Conservation (phyloP, 1,140 invertebrate species). For the Ephestia elutella region DNA sequence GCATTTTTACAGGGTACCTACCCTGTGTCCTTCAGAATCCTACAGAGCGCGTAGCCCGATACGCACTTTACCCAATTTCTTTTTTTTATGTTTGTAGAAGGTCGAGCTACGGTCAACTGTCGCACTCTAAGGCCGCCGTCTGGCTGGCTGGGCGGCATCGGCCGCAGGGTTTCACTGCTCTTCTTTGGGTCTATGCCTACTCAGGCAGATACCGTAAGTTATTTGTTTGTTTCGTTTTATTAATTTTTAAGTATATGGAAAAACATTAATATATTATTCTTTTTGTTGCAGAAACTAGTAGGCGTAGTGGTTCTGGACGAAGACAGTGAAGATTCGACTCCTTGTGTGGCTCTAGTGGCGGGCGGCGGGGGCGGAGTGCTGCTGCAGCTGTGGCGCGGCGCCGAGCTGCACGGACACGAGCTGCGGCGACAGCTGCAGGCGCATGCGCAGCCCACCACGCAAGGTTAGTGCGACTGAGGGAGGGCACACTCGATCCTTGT, state of each 20-base stretch:
- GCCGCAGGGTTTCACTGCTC: conserved; percentile 87
- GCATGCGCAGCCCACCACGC: conserved; percentile 18
- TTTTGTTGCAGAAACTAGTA: conserved; percentile 42
- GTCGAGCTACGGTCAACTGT: conserved; percentile 81
- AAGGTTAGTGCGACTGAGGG: no score
- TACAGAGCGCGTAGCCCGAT: no score
- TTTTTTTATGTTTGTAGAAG: no score
- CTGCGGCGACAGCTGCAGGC: conserved; percentile 42
- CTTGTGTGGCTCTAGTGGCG: conserved; percentile 39
- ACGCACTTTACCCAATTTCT: no score
- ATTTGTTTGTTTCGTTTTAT: not conserved
- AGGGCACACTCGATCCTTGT: no score
- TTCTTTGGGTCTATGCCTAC: conserved; percentile 89
- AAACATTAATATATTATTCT: no score
- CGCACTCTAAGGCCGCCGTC: conserved; percentile 84
- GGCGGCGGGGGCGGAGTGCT: conserved; percentile 30
- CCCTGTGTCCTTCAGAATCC: no score
- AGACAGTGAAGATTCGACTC: not conserved
- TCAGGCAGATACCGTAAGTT: conserved; percentile 84
- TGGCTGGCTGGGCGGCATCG: conserved; percentile 91
- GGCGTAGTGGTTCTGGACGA: conserved; percentile 36
- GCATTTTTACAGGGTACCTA: no score
- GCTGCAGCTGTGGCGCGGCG: conserved; percentile 52
- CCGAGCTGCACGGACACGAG: conserved; percentile 40
- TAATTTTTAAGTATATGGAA: no score